phyloP scores from a whole-genome alignment of 2,888 invertebrate genomes.

The Chymomyza procnemis region DNA sequence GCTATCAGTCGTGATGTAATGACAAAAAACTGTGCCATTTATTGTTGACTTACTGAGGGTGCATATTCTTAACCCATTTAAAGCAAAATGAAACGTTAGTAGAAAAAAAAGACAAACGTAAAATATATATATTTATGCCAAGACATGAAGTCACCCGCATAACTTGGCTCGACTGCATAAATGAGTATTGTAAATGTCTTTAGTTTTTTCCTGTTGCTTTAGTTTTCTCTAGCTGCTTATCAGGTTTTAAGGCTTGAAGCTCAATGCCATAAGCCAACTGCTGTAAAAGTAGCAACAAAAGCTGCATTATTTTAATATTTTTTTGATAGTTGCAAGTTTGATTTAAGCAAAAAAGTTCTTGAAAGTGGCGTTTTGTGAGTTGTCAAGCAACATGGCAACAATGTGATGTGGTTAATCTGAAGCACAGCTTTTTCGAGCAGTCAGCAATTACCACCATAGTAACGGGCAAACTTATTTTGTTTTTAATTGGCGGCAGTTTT shows the following conservation, averaged over 20 bases:
- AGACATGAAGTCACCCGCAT: neutral
- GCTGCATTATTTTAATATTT: neutral
- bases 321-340: too few species aligned
- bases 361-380: too few species aligned
- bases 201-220: neutral
- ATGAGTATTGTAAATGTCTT: neutral
- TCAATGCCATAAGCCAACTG: neutral
- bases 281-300: neutral
- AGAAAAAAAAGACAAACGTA: neutral
- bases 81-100: neutral
- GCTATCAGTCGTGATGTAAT: neutral
- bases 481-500: too few species aligned
- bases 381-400: too few species aligned
- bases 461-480: too few species aligned
- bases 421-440: too few species aligned
- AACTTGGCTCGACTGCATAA: neutral
- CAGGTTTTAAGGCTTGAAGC: neutral
- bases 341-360: too few species aligned
- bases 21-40: neutral
- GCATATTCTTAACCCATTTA: constrained; percentile 3
- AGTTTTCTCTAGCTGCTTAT: neutral
- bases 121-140: too few species aligned
- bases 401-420: too few species aligned
- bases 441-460: too few species aligned
- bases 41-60: neutral